Base-by-base conservation (phyloP, 35 echinoderm and acorn worm genomes). In the Strongylocentrotus purpuratus region DNA sequence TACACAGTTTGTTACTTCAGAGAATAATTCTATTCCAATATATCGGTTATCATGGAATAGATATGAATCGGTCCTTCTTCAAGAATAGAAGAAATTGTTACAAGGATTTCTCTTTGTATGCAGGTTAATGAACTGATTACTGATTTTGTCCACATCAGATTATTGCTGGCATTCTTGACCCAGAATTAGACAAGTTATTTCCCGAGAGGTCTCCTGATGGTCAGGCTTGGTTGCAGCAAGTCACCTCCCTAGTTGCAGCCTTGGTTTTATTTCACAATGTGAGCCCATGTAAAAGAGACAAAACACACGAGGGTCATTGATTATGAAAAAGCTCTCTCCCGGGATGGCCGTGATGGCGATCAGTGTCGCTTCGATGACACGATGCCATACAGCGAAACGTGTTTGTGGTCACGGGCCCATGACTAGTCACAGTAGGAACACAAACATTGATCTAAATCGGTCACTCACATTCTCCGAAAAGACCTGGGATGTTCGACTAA, bases 361-460 rank as follows among this genome's bases (percentile, higher is more conserved):
- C 65, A n/a, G 65, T n/a, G 28, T 78, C 28, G 25, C 20, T 7
- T 78, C 65, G 65, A 78, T 78, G 65, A 78, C 65, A 78, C 65
- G 65, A 78, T 78, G 20, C 20, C 65, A 78, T 28, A 22, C 20
- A 78, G 65, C 65, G 65, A 78, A 78, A 31, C 65, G 22, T 78
- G 65, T 78, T 28, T 78, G 65, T 78, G 65, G 65, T 78, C 65
- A 78, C 28, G 22, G 65, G 65, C 65, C 35, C 20, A 78, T 28
- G 20, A 78, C 65, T 22, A 78, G 65, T 78, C 65, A 78, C 65
- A 78, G 18, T 18, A 78, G 65, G n/a, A 78, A 78, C 20, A 25
- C 65, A 78, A 78, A 78, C 65, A 78, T n/a, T 78, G 65, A 78
- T 78, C 65, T 78, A 78, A 78, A 78, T 78, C 65, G 65, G 65